Conservation (phyloP, 1,140 invertebrate species). For the Teleopsis dalmanni region DNA sequence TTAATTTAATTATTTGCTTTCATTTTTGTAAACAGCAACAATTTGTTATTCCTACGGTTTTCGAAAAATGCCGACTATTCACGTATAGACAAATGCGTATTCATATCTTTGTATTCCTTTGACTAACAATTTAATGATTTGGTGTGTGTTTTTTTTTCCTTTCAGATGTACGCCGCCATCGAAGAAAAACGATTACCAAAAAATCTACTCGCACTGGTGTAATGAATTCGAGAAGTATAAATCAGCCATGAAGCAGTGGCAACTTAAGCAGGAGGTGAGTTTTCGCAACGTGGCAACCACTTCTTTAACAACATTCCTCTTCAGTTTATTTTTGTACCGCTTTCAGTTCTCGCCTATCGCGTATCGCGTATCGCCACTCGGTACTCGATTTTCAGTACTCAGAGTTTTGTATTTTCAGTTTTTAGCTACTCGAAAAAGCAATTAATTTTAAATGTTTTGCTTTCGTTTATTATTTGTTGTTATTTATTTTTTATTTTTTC, state of each 20-base stretch:
- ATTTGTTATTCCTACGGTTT: slow-evolving; percentile 8
- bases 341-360: too few species aligned
- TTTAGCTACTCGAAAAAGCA: too few species aligned
- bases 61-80: too few species aligned
- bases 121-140: neutral
- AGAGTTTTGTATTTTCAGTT: too few species aligned
- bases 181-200: slow-evolving; percentile 63
- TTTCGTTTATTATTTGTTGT: too few species aligned
- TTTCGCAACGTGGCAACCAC: neutral
- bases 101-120: neutral
- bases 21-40: too few species aligned
- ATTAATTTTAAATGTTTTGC: too few species aligned
- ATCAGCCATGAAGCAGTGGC: slow-evolving; percentile 67
- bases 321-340: too few species aligned
- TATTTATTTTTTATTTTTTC: too few species aligned
- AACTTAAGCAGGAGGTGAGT: slow-evolving; percentile 63
- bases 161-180: slow-evolving; percentile 58
- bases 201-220: slow-evolving; percentile 73
- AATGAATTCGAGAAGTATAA: slow-evolving; percentile 76
- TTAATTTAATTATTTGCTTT: slow-evolving; percentile 11
- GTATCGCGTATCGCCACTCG: too few species aligned
- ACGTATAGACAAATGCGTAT: too few species aligned
- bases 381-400: too few species aligned
- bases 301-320: neutral
- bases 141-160: slow-evolving; percentile 2